Conservation (phyloP, 1,140 invertebrate species). For the Myzus persicae region DNA sequence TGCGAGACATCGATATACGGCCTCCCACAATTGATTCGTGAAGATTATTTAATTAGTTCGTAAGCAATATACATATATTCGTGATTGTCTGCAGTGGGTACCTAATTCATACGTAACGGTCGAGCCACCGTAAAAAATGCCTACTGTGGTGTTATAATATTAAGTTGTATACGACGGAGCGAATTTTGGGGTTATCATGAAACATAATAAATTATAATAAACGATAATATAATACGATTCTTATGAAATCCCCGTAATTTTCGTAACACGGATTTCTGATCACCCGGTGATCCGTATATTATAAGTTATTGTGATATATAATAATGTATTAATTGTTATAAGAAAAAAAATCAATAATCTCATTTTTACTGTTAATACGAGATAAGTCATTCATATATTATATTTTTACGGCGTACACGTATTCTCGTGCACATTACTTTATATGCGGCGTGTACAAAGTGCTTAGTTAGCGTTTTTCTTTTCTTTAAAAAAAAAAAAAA, state of each 20-base stretch:
- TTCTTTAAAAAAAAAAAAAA: background rate
- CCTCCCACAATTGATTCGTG: background rate
- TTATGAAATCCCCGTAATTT: background rate
- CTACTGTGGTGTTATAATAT: background rate
- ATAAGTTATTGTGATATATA: background rate
- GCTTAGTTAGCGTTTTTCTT: conserved; percentile 14
- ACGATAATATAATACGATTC: background rate
- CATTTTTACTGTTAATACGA: background rate
- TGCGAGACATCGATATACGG: background rate
- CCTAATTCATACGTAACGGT: background rate
- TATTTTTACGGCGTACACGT: background rate
- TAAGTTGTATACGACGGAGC: background rate
- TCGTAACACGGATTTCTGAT: background rate
- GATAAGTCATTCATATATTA: background rate
- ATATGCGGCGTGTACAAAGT: background rate
- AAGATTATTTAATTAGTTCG: background rate
- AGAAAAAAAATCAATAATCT: background rate
- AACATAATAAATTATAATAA: background rate
- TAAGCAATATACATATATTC: background rate
- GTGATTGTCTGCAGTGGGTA: background rate
- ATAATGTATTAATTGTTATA: background rate
- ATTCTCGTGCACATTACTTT: background rate
- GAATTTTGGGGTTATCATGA: background rate
- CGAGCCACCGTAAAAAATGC: background rate
- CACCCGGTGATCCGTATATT: background rate